phyloP scores from a whole-genome alignment of 2,797 vertebrate species.

The Myotis pilosus region DNA sequence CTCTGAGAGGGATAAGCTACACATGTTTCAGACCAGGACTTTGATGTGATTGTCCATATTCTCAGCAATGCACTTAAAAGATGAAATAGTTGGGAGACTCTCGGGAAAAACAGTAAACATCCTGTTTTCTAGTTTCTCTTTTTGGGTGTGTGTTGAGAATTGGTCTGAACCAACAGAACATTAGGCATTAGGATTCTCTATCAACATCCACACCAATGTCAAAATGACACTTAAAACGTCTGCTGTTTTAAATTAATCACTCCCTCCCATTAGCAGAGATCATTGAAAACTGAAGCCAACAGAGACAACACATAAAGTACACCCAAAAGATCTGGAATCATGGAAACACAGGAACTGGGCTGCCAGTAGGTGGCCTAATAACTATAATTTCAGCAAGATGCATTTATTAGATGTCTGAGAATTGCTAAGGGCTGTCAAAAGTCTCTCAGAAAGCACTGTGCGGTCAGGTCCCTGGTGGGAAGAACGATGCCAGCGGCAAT shows the following conservation, averaged over 20 bases:
- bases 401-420: conserved; percentile 32
- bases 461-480: neutral
- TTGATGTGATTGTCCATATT: neutral
- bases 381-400: neutral
- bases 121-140: neutral
- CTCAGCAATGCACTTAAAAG: neutral
- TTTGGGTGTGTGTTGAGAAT: neutral
- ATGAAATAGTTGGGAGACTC: neutral
- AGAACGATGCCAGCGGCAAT: neutral
- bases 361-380: neutral
- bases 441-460: neutral
- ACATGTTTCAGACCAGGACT: neutral
- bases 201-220: neutral
- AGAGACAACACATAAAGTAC: neutral
- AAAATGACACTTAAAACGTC: neutral
- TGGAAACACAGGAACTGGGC: neutral
- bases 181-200: neutral
- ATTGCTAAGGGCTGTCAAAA: conserved; percentile 37
- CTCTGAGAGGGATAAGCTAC: neutral
- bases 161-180: neutral
- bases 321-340: neutral
- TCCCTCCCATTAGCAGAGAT: neutral
- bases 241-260: conserved; percentile 26
- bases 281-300: neutral
- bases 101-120: neutral